These are phyloP conservation scores for Hoplias malabaricus DNA, from an alignment of 2,113 vertebrate species.

Conservation along the genomic window DNA sequence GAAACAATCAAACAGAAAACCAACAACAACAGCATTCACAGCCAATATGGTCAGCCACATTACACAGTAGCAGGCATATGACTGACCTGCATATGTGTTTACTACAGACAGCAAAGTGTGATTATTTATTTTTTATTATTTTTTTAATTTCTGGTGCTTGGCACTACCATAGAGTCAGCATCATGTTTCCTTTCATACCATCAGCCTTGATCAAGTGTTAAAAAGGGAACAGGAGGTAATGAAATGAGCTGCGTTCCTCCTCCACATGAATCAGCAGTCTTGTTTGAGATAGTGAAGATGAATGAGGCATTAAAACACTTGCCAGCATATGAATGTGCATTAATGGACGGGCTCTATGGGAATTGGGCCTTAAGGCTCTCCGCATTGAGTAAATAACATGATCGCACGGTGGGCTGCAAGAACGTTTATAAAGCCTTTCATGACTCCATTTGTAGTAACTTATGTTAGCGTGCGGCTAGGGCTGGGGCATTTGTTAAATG, in stretches of 20 bases:
- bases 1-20: too few species aligned
- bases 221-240: neutral
- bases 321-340: constrained; percentile 18
- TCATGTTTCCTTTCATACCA: neutral
- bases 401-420: constrained; percentile 20
- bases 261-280: constrained; percentile 8
- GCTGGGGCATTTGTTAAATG: neutral
- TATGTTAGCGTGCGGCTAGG: neutral
- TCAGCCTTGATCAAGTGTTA: neutral
- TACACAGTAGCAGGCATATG: constrained; percentile 6
- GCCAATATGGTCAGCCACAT: constrained; percentile 8
- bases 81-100: neutral
- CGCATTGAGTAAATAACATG: constrained; percentile 12
- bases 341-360: constrained; percentile 12
- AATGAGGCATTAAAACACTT: constrained; percentile 27
- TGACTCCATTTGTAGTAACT: neutral
- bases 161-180: neutral
- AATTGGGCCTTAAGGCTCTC: constrained; percentile 20
- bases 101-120: neutral
- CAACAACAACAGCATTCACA: too few species aligned
- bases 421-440: constrained; percentile 8
- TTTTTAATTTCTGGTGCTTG: neutral
- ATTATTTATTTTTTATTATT: too few species aligned
- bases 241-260: constrained; percentile 21
- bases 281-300: constrained; percentile 23